These are phyloP conservation scores for Gracilinanus agilis DNA, from an alignment of 2,113 vertebrate genomes.

Conservation along the genomic window DNA sequence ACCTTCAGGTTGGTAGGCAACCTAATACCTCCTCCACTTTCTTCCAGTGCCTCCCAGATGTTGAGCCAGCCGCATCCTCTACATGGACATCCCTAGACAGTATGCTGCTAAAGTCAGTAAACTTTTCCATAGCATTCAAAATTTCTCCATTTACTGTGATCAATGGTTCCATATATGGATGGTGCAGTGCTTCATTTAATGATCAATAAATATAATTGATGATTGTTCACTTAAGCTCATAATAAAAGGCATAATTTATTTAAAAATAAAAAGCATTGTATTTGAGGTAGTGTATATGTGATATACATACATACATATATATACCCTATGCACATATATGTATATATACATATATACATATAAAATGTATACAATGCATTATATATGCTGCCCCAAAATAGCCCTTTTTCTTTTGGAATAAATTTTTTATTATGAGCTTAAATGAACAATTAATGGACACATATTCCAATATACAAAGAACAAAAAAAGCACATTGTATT, in stretches of 20 bases:
- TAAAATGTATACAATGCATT: too few species aligned
- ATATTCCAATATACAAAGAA: background rate
- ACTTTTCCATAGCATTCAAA: too few species aligned
- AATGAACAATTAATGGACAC: background rate
- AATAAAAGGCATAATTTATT: too few species aligned
- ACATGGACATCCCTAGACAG: background rate
- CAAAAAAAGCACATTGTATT: background rate
- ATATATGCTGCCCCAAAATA: too few species aligned
- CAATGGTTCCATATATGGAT: too few species aligned
- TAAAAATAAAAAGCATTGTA: background rate
- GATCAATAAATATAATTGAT: background rate
- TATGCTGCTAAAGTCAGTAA: too few species aligned
- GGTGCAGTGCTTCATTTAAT: too few species aligned
- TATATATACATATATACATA: too few species aligned
- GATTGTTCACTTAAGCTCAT: background rate
- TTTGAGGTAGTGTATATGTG: background rate
- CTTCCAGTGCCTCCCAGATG: background rate
- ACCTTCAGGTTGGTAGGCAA: too few species aligned
- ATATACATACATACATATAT: background rate
- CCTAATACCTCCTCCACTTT: too few species aligned
- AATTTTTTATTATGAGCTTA: background rate
- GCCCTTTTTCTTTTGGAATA: background rate
- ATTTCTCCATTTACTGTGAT: too few species aligned
- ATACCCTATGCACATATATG: too few species aligned
- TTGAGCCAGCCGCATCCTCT: background rate